Conservation (phyloP, 2,113 vertebrate genomes). For the Laterallus jamaicensis region DNA sequence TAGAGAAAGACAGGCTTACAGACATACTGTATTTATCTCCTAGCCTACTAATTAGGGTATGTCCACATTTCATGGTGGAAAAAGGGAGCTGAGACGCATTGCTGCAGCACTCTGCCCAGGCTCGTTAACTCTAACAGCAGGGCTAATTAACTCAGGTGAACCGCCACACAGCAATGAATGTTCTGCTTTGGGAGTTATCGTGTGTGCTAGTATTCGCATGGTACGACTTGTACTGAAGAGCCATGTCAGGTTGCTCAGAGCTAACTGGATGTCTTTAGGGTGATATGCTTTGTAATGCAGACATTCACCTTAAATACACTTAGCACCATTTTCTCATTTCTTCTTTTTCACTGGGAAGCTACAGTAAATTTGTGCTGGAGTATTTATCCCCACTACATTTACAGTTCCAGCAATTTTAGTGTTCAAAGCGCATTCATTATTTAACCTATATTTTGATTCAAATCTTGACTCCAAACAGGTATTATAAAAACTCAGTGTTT, state of each 20-base stretch:
- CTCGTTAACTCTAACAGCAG: neutral
- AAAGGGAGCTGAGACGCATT: neutral
- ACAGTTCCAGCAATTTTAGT: neutral
- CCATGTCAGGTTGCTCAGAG: neutral
- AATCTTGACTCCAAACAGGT: neutral
- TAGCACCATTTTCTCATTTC: fast-evolving
- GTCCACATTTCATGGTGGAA: neutral
- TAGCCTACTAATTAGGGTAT: neutral
- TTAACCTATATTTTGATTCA: neutral
- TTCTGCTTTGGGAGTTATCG: neutral
- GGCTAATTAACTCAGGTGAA: neutral
- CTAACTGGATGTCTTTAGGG: neutral
- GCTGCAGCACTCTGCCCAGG: neutral
- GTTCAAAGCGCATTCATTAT: neutral
- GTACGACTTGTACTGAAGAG: neutral
- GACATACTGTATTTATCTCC: neutral
- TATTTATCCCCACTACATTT: neutral
- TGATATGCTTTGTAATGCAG: neutral
- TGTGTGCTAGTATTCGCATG: neutral
- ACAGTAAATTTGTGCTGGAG: neutral
- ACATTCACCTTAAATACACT: neutral
- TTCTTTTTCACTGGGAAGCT: neutral
- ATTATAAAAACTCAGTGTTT: neutral
- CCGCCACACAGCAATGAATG: neutral
- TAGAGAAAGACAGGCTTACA: neutral